Base-by-base conservation (phyloP, 2,888 invertebrate species). In the Drosophila yooni region DNA sequence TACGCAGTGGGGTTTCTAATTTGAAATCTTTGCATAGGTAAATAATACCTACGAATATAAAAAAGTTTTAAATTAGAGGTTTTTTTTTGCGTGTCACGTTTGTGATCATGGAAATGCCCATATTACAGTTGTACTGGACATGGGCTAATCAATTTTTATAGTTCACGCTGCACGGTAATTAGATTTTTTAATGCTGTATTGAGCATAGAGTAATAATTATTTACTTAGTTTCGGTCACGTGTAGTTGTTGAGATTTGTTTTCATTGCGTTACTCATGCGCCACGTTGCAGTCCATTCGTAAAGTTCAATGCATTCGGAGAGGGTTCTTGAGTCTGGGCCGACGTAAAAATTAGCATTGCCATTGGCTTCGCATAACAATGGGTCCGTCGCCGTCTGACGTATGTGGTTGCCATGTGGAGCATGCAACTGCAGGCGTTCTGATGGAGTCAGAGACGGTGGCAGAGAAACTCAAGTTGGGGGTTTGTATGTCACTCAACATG, bases 231-330 rank as follows among this genome's bases (percentile, higher is more conserved):
- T 10, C 52, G 69, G 79, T 79, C 79, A 79, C 79, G 79, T 79
- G 79, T 63, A 64, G 40, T 29, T 58, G 70, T 33, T 64, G 43
- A 48, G 51, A 38, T n/a, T 54, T 27, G 36, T 38, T 64, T 61
- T 25, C 61, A 61, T 78, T 73, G 70, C 68, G 51, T 83, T 87
- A 87, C 82, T 70, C 76, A 89, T 84, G 76, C 80, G 84, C 84
- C 84, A 89, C 88, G 89, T 89, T 84, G 89, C 62, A 78, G 38
- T 52, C 52, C 70, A 66, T 59, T 53, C 68, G 61, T 4, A 66
- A 67, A 67, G 89, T 84, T 84, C 84, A 84, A 87, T 82, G 84
- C 85, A 83, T 89, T 89, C 70, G 21, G 61, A 61, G 81, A 81
- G 79, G 70, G 66, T 71, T 74, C 65, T 68, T 79, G 61, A 59